These are phyloP conservation scores for Phasianus colchicus DNA, from an alignment of 2,113 vertebrate genomes.

Conservation along the genomic window DNA sequence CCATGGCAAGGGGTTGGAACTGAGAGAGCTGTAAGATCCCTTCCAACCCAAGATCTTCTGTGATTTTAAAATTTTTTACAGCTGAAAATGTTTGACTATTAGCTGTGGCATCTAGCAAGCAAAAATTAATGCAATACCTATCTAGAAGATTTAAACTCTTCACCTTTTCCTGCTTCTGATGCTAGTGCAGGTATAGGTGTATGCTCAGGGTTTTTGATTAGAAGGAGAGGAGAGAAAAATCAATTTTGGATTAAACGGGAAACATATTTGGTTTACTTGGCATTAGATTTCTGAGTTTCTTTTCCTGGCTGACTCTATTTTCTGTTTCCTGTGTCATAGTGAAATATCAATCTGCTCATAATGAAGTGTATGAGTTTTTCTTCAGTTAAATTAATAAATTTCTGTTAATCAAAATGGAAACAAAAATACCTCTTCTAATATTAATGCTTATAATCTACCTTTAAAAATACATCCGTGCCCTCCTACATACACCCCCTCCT, in stretches of 20 bases:
- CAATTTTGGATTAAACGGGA: not conserved
- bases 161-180: not conserved
- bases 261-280: not conserved
- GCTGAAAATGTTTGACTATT: not conserved
- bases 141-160: not conserved
- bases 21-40: not conserved
- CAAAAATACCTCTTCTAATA: conserved; percentile 57
- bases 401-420: conserved; percentile 51
- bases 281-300: not conserved
- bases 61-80: not conserved
- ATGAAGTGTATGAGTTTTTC: not conserved
- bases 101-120: not conserved
- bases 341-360: conserved; percentile 26
- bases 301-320: not conserved
- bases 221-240: accelerated
- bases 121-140: not conserved
- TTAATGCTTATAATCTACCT: conserved; percentile 48
- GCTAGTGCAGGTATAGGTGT: not conserved
- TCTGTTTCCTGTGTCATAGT: not conserved
- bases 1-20: not conserved
- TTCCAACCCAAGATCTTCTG: not conserved
- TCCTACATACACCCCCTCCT: conserved; percentile 30
- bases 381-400: conserved; percentile 9
- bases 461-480: conserved; percentile 22
- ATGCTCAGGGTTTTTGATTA: not conserved